Base-by-base conservation (phyloP, 1,140 invertebrate genomes). In the Drosophila orosa region DNA sequence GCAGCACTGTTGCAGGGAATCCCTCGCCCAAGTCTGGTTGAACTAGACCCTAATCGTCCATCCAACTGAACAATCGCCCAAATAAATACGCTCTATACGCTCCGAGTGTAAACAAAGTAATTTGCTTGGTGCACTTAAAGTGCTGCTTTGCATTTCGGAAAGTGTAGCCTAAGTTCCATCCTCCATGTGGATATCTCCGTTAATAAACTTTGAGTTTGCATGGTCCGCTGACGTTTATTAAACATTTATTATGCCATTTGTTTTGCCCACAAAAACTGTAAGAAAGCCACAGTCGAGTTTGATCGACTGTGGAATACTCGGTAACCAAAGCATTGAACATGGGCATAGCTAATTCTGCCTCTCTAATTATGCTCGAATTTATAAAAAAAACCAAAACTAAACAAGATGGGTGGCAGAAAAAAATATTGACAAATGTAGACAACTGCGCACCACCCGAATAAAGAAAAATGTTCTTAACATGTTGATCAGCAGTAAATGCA, bases 41-140 rank as follows among this genome's bases (percentile, higher is more conserved):
- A 35, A 54, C 62, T 55, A 55, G 62, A 39, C 24, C 17, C 31
- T 29, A 55, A 44, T 67, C 35, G 65, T 37, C 22, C 48, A 68
- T 44, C 47, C 24, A 35, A 35, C 25, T 48, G 33, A 47, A 33
- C 35, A 50, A 67, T 63, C 24, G 13, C 7, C 42, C 31, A 22
- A 52, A 22, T 15, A 52, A 52, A 52, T 52, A 33, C 7, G 3
- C 13, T 37, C 3, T 35, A 29, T 27, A 13, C 12, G n/a, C n/a
- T n/a, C 31, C 12, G 31, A 29, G 27, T 56, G n/a, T 39, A 74
- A 74, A 63, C 69, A 74, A 74, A 55, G 39, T 17, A 73, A 73
- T 74, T 73, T 61, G 35, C 19, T 27, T 42, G 10, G 17, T 17
- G 33, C 60, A 35, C 24, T 42, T 29, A 22, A n/a, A n/a, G 29